Conservation (phyloP, 2,888 invertebrate species). For the Erebia ligea region DNA sequence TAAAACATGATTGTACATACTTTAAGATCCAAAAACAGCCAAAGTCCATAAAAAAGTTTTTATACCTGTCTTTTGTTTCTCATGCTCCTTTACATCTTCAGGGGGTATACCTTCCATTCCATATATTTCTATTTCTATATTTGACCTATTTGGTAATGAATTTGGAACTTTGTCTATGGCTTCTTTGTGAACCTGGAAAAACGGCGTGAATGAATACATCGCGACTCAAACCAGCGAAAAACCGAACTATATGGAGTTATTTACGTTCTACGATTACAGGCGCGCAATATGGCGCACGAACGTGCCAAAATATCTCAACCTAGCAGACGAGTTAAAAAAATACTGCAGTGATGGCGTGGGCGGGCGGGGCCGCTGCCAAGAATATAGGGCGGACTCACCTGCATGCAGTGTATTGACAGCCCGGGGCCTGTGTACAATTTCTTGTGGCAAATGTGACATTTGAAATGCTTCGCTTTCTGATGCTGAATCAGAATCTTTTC, state of each 20-base stretch:
- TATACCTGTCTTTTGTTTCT: constrained; percentile 90
- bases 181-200: constrained; percentile 97
- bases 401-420: constrained; percentile 99
- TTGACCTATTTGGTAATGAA: constrained; percentile 97
- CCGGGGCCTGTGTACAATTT: constrained; percentile 99
- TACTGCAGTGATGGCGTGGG: constrained; percentile 54
- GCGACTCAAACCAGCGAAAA: constrained; percentile 21
- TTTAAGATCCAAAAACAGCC: constrained; percentile 65
- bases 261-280: constrained; percentile 57
- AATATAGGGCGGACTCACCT: constrained; percentile 84
- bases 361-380: constrained; percentile 68
- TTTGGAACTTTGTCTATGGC: constrained; percentile 99
- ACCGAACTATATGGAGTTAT: constrained; percentile 49
- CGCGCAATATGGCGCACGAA: constrained; percentile 58
- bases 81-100: constrained; percentile 96
- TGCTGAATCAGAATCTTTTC: constrained; percentile 99
- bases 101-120: constrained; percentile 99
- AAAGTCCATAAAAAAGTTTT: constrained; percentile 56
- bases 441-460: constrained; percentile 99
- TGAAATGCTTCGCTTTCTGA: constrained; percentile 99
- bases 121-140: constrained; percentile 99
- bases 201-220: constrained; percentile 37
- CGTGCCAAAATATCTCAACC: constrained; percentile 74
- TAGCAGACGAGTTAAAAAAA: constrained; percentile 66
- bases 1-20: constrained; percentile 69